A percentile compares a stretch with the other conserved stretches of the same genome.
phyloP scores from a whole-genome alignment of 2,797 vertebrate species.

The Anguilla megastoma region DNA sequence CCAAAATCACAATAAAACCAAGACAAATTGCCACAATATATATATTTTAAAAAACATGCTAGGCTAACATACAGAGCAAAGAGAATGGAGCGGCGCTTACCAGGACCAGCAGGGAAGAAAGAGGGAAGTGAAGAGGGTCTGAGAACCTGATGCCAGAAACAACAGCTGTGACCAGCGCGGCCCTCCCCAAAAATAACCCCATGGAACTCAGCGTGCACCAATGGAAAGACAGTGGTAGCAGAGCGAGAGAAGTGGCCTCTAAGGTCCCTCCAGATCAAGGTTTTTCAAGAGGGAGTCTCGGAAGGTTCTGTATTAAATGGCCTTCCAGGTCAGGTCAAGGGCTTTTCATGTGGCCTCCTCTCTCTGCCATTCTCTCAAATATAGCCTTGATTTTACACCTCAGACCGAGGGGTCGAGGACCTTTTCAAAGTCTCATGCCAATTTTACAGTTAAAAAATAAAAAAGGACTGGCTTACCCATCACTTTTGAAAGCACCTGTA shows the following conservation, averaged over 20 bases:
- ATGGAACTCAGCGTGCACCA: constrained; percentile 37
- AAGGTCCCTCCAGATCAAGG: constrained; percentile 25
- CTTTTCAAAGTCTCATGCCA: no score
- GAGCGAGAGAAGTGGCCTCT: constrained; percentile 21
- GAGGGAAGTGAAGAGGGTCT: constrained; percentile 46
- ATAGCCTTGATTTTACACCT: background rate
- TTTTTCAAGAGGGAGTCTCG: constrained; percentile 37
- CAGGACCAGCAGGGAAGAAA: constrained; percentile 42
- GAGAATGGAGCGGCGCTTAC: constrained; percentile 45
- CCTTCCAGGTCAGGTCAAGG: constrained; percentile 12
- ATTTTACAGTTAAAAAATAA: no score
- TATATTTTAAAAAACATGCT: background rate
- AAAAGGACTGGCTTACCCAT: no score
- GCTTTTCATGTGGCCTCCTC: background rate
- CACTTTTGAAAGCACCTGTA: no score
- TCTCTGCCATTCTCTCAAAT: background rate
- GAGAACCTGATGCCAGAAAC: constrained; percentile 40
- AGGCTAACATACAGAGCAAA: background rate
- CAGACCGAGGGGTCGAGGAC: background rate
- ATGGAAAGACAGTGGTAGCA: constrained; percentile 31
- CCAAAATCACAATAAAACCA: background rate
- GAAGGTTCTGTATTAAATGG: constrained; percentile 19
- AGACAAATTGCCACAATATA: background rate
- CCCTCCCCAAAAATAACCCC: constrained; percentile 57
- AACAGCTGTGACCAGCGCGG: constrained; percentile 56